A percentile compares a stretch with the other conserved stretches of the same genome.
These are phyloP conservation scores for Epinephelus coioides DNA, from an alignment of 2,797 vertebrate species.

Conservation along the genomic window DNA sequence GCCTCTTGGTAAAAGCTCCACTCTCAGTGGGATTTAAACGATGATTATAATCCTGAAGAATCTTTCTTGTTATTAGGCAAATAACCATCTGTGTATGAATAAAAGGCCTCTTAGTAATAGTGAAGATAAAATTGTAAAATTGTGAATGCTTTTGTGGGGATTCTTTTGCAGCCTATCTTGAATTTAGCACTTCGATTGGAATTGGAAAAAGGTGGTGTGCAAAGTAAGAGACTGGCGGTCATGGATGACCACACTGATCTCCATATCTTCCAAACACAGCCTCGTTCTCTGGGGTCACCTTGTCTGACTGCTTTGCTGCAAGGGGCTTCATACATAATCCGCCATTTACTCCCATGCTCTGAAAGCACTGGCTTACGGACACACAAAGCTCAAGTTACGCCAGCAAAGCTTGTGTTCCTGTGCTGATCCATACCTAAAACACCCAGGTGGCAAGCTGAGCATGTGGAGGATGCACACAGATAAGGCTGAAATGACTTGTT, in stretches of 20 bases:
- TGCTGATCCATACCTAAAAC: slow-evolving; percentile 55
- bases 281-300: slow-evolving; percentile 81
- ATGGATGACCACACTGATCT: slow-evolving; percentile 85
- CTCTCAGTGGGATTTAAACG: slow-evolving; percentile 33
- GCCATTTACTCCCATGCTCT: slow-evolving; percentile 61
- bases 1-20: slow-evolving; percentile 18
- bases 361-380: slow-evolving; percentile 54
- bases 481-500: slow-evolving; percentile 47
- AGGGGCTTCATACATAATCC: slow-evolving; percentile 76
- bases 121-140: slow-evolving; percentile 19
- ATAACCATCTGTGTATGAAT: slow-evolving; percentile 45
- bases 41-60: slow-evolving; percentile 47
- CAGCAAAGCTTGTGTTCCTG: slow-evolving; percentile 34
- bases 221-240: slow-evolving; percentile 64
- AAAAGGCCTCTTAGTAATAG: slow-evolving; percentile 1
- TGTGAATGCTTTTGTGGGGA: slow-evolving; percentile 16
- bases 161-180: slow-evolving; percentile 9
- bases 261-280: slow-evolving; percentile 85
- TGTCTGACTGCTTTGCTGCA: slow-evolving; percentile 71
- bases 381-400: slow-evolving; percentile 25
- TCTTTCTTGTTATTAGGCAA: slow-evolving; percentile 51
- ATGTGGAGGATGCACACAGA: slow-evolving; percentile 15
- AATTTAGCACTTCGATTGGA: slow-evolving; percentile 14
- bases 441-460: slow-evolving; percentile 36
- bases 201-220: slow-evolving; percentile 18